phyloP scores from a whole-genome alignment of 2,113 vertebrate genomes.

The Procavia capensis region DNA sequence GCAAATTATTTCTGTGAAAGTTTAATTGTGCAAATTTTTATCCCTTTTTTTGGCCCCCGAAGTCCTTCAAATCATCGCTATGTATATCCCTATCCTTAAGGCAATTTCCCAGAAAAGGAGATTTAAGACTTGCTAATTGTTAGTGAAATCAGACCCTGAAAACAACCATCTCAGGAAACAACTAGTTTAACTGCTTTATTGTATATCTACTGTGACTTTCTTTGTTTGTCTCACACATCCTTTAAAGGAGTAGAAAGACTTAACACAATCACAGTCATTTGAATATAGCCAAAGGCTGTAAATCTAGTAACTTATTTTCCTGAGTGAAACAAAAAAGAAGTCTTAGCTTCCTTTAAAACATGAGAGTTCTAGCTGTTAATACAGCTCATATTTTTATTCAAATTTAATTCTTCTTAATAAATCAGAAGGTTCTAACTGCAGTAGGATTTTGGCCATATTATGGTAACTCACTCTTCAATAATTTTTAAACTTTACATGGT shows the following conservation, averaged over 20 bases:
- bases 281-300: constrained; percentile 36
- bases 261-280: background rate
- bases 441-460: constrained; percentile 4
- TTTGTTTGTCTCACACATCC: constrained; percentile 16
- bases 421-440: constrained; percentile 19
- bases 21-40: constrained; percentile 37
- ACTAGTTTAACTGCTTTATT: background rate
- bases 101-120: constrained; percentile 33
- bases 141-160: constrained; percentile 40
- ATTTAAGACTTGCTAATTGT: constrained; percentile 37
- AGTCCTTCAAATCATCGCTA: constrained; percentile 17
- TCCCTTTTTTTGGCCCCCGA: background rate
- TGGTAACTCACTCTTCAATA: background rate
- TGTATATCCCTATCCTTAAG: background rate
- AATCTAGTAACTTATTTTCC: constrained; percentile 22
- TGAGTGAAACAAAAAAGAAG: background rate
- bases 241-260: constrained; percentile 15
- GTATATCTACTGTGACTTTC: background rate
- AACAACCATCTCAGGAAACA: constrained; percentile 24
- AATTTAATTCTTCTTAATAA: constrained; percentile 18
- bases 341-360: constrained; percentile 55
- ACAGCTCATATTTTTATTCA: constrained; percentile 47
- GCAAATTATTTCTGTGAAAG: constrained; percentile 46
- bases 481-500: background rate
- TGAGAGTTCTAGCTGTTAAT: constrained; percentile 1